Percentiles rank a stretch among this genome's conserved stretches.
Conservation (phyloP, 2,797 vertebrate genomes). For the Esox lucius region DNA sequence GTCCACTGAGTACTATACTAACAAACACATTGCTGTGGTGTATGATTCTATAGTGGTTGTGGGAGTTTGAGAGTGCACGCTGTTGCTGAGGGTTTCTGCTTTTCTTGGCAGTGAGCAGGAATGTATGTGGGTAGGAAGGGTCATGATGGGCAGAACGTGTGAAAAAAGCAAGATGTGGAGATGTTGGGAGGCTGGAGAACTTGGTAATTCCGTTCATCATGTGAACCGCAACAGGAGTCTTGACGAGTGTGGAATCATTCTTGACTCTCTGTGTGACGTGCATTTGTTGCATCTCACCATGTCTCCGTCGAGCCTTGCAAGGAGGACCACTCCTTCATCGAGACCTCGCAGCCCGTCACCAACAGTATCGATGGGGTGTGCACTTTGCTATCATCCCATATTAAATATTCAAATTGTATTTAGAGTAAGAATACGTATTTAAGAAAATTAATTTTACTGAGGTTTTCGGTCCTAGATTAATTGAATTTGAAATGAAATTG, state of each 20-base stretch:
- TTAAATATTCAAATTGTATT: not conserved
- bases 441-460: not conserved
- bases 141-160: slow-evolving; percentile 39
- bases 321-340: not conserved
- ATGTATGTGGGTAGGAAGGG: slow-evolving; percentile 61
- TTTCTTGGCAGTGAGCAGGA: slow-evolving; percentile 81
- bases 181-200: slow-evolving; percentile 77
- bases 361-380: not conserved
- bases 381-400: not conserved
- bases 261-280: slow-evolving; percentile 16
- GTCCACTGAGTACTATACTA: not conserved
- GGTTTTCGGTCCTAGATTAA: not conserved
- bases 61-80: not conserved
- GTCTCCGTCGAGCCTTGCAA: not conserved
- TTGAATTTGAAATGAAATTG: not conserved
- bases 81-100: slow-evolving; percentile 51
- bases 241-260: slow-evolving; percentile 30
- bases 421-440: not conserved
- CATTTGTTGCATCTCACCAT: not conserved
- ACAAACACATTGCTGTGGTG: not conserved
- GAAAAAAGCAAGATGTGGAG: slow-evolving; percentile 33
- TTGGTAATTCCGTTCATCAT: slow-evolving; percentile 70
- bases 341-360: not conserved
- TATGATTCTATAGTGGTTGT: not conserved
- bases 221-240: not conserved